Base-by-base conservation (phyloP, 2,888 invertebrate genomes). In the Myopa tessellatipennis region DNA sequence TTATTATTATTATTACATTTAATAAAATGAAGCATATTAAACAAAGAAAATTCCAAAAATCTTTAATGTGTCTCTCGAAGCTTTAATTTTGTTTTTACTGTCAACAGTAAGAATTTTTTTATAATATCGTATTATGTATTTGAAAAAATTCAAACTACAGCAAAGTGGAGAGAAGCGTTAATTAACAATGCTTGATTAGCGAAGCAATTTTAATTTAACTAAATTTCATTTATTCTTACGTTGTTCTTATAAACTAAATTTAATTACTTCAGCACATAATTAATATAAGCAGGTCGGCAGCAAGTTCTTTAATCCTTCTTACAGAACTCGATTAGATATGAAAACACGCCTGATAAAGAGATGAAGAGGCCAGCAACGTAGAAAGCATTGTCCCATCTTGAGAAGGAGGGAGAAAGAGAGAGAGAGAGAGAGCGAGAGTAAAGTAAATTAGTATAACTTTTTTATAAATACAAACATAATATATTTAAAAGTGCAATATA, bases 281-380 rank as follows among this genome's bases (percentile, higher is more conserved):
- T 70, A n/a, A n/a, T n/a, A n/a, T n/a, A 45, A 45, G 45, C 45
- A 45, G 7, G 45, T 45, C 45, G 7, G 45, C 14, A 55, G 71
- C 60, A 72, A 16, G 26, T 61, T 73, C 45, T 34, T 50, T 88
- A 87, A 79, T 87, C 87, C 76, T 85, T 86, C 79, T 87, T 86
- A 77, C 88, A 86, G 78, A 88, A 84, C 79, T 89, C 89, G 76
- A 89, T 87, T 77, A 89, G 81, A 82, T 88, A 89, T 72, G 88
- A 89, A 80, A 85, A 83, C 76, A 88, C 82, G 50, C 96, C 97
- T 45, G 96, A 94, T 34, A 96, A 88, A 26, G 94, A 91, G 75
- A 96, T 95, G 92, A 95, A 96, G 68, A 94, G 90, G 18, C 96
- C 96, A 55, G 95, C 94, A 81, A 94, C 91, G 87, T 94, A 93